Conservation (phyloP, 2,797 vertebrate genomes). For the Falco concolor region DNA sequence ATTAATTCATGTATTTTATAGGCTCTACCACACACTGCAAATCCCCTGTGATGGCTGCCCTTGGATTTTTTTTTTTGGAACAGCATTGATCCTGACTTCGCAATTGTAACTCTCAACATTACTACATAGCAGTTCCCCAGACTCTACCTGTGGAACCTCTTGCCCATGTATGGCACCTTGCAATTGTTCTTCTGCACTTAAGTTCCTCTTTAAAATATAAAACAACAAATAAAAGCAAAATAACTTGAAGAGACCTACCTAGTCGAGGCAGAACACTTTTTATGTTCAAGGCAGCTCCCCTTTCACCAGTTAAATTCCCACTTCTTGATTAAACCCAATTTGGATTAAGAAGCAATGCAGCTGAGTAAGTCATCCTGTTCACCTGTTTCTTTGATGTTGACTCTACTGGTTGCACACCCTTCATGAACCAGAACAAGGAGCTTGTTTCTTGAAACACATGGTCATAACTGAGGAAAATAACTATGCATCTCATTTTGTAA, state of each 20-base stretch:
- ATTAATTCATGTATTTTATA: background rate
- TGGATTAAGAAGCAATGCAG: background rate
- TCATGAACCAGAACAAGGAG: background rate
- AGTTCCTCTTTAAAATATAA: background rate
- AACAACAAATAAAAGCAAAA: background rate
- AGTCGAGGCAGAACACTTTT: background rate
- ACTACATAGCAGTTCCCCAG: background rate
- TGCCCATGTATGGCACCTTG: background rate
- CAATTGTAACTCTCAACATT: background rate
- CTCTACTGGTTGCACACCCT: background rate
- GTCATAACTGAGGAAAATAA: background rate
- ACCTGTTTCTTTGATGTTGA: background rate
- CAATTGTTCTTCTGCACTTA: background rate
- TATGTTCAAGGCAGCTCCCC: background rate
- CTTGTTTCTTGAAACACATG: background rate
- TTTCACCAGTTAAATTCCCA: background rate
- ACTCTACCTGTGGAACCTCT: background rate
- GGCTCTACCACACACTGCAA: background rate
- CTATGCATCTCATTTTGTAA: background rate
- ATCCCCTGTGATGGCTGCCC: background rate
- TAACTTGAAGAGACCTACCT: background rate
- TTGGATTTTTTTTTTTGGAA: background rate
- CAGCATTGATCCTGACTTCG: background rate
- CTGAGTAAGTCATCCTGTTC: background rate
- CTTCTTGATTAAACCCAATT: background rate